Conservation (phyloP, 1,140 invertebrate species). For the Augochlora pura region DNA sequence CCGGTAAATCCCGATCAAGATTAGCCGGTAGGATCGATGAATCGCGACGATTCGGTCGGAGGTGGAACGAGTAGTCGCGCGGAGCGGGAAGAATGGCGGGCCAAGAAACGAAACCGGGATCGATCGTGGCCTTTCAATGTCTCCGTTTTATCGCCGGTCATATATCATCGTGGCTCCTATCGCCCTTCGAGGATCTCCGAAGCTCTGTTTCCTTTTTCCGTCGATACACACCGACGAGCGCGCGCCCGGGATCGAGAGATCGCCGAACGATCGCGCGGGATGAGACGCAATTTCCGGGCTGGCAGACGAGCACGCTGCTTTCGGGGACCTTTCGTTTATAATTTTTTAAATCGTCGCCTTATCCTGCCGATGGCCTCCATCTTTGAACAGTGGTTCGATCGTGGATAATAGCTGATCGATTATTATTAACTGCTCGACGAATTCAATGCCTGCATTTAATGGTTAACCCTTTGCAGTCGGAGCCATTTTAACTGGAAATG, state of each 20-base stretch:
- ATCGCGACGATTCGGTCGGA: conserved; percentile 34
- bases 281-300: conserved; percentile 69
- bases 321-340: not conserved
- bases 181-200: conserved; percentile 71
- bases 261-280: conserved; percentile 59
- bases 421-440: too few relatives aligned
- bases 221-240: conserved; percentile 8
- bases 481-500: too few relatives aligned
- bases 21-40: conserved; percentile 39
- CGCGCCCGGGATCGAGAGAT: conserved; percentile 56
- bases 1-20: conserved; percentile 16
- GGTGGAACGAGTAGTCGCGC: conserved; percentile 43
- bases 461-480: too few relatives aligned
- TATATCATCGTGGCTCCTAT: conserved; percentile 78
- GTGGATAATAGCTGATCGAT: too few relatives aligned
- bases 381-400: too few relatives aligned
- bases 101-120: conserved; percentile 68
- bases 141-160: conserved; percentile 75
- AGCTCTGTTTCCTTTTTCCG: conserved; percentile 60
- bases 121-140: conserved; percentile 74
- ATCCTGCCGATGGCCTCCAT: too few relatives aligned
- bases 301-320: not conserved
- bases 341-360: too few relatives aligned
- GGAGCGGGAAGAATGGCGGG: conserved; percentile 50
- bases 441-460: too few relatives aligned